These are phyloP conservation scores for Cassiopea andromeda DNA, from an alignment of 30 jellyfish, hydroid and myxozoan species.

Conservation along the genomic window DNA sequence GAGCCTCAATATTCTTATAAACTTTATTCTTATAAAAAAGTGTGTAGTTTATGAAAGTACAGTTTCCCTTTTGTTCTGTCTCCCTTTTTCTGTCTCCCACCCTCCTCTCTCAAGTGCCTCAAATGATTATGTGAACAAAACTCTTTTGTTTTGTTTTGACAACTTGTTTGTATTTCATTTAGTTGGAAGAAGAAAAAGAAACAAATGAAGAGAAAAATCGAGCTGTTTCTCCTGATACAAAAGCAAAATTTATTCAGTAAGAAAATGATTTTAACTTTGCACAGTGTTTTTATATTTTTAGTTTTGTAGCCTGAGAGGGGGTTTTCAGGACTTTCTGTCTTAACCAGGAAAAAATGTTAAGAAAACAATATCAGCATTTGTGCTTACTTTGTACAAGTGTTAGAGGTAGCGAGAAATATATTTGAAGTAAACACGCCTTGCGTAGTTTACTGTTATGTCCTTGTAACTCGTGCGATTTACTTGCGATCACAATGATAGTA, in stretches of 20 bases:
- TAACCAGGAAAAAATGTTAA: too few species aligned
- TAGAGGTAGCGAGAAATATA: neutral
- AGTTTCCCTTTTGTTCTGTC: too few species aligned
- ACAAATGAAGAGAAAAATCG: constrained; percentile 43
- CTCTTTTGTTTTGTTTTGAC: neutral
- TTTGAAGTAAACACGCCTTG: neutral
- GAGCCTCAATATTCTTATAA: too few species aligned
- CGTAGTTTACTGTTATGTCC: neutral
- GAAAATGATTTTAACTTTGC: neutral
- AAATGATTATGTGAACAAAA: neutral
- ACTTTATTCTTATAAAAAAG: too few species aligned
- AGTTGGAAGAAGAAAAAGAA: constrained; percentile 76
- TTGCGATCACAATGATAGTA: too few species aligned
- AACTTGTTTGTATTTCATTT: neutral
- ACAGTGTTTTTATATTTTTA: neutral
- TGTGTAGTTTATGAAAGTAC: neutral
- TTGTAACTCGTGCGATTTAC: neutral
- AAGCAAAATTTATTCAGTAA: constrained; percentile 85
- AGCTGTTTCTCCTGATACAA: constrained; percentile 51
- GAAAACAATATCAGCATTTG: neutral
- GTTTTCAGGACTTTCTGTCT: neutral
- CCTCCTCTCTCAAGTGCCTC: too few species aligned
- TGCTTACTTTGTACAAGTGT: neutral
- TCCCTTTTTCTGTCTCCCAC: too few species aligned
- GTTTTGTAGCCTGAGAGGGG: neutral